phyloP scores from a whole-genome alignment of 2,888 invertebrate species.

The Rugalucina vietnamica region DNA sequence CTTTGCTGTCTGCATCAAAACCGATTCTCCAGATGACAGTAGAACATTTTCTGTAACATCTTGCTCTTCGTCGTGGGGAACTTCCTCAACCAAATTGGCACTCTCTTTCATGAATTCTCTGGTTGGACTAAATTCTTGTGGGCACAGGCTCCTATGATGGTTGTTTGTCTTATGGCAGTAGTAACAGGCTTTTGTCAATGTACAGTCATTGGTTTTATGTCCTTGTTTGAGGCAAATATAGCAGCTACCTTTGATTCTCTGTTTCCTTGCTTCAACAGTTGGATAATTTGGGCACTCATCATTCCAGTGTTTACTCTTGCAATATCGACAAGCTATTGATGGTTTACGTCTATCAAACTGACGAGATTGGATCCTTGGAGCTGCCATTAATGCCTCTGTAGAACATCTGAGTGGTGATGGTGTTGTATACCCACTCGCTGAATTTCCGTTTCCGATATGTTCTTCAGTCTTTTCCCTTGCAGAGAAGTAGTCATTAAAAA shows the following conservation, averaged over 20 bases:
- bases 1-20: conserved; percentile 36
- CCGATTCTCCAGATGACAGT: conserved; percentile 27
- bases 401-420: background rate
- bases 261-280: conserved; percentile 24
- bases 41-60: conserved; percentile 25
- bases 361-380: background rate
- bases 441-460: background rate
- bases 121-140: conserved; percentile 8
- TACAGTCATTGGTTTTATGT: conserved; percentile 20
- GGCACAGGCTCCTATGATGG: conserved; percentile 40
- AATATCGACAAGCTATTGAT: background rate
- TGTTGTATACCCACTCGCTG: background rate
- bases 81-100: conserved; percentile 2
- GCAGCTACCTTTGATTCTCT: conserved; percentile 22
- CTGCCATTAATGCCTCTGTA: conserved; percentile 1
- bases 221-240: conserved; percentile 21
- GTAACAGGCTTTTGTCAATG: conserved; percentile 13
- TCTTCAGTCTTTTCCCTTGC: conserved; percentile 18
- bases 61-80: background rate
- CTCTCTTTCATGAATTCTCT: background rate
- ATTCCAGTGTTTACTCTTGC: conserved; percentile 22
- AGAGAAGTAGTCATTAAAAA: conserved; percentile 10
- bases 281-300: conserved; percentile 32
- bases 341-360: background rate
- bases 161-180: conserved; percentile 26